Base-by-base conservation (phyloP, 1,140 invertebrate genomes). In the Carcinoscorpius rotundicauda region DNA sequence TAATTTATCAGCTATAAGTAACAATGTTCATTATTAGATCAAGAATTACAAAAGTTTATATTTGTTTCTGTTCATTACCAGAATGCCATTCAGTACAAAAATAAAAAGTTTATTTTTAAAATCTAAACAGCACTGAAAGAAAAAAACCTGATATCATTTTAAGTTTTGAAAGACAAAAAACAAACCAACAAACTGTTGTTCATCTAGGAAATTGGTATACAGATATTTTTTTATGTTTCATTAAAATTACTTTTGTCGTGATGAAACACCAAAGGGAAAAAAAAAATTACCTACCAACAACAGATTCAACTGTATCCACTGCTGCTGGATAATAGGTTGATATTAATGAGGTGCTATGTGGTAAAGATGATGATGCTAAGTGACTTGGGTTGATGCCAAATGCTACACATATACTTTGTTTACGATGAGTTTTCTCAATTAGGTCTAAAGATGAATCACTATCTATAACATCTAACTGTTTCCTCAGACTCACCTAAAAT, bases 251-350 rank as follows among this genome's bases (percentile, higher is more conserved):
- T 29, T 29, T 29, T 29, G 29, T 29, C 2, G 29, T 29, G 29
- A 29, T 29, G 29, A 29, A 29, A 29, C 29, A 29, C 29, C 29
- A 29, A 29, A 29, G 29, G 29, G 62, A 48, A 57, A 62, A 63
- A 52, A 52, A 56, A 51, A 61, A 48, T 51, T 64, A 78, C 82
- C 81, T 75, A 87, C 86, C 85, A 67, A 88, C 81, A 69, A 87
- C 85, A 71, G 85, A 87, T 73, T 87, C 86, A 50, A 88, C 85
- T 6, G 85, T 86, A 71, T 87, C 86, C 71, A 82, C 83, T 48
- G 81, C 77, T 66, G 83, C 81, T 73, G 82, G 79, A 70, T 80
- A 85, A n/a, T 82, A 79, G 66, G 78, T 80, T n/a, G 83, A 82
- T 59, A 77, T 81, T 78, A 73, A 78, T 78, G 68, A 80, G 80